These are phyloP conservation scores for Anticlea derivata DNA, from an alignment of 2,888 invertebrate species.

Conservation along the genomic window DNA sequence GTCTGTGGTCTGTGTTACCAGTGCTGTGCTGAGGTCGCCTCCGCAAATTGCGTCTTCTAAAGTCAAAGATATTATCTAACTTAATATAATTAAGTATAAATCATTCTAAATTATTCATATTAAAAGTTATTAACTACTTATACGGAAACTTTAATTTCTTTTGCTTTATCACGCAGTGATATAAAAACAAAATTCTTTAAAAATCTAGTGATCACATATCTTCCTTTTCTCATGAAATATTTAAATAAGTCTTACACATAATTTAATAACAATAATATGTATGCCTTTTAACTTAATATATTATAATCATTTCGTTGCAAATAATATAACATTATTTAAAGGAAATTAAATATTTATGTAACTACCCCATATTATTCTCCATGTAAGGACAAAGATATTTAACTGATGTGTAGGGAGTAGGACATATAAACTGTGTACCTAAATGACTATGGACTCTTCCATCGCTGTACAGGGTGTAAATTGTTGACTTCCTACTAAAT, in stretches of 20 bases:
- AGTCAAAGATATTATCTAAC: conserved; percentile 41
- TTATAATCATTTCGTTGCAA: conserved; percentile 20
- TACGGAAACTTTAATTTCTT: conserved; percentile 45
- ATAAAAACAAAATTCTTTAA: conserved; percentile 50
- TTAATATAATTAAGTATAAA: conserved; percentile 75
- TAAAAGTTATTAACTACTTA: conserved; percentile 43
- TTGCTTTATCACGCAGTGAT: conserved; percentile 64
- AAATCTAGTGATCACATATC: conserved; percentile 67
- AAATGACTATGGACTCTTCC: too few relatives aligned
- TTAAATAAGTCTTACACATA: conserved; percentile 11
- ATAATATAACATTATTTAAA: conserved; percentile 20
- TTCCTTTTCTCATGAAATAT: conserved; percentile 59
- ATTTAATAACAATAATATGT: conserved; percentile 41
- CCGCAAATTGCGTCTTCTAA: conserved; percentile 24
- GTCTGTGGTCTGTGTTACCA: conserved; percentile 39
- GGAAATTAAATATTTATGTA: conserved; percentile 7
- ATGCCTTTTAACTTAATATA: conserved; percentile 34
- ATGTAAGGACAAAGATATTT: background rate
- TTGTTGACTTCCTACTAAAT: too few relatives aligned
- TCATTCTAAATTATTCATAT: conserved; percentile 59
- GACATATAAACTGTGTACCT: too few relatives aligned
- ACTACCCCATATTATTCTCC: background rate
- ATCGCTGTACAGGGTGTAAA: too few relatives aligned
- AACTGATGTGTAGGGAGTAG: too few relatives aligned
- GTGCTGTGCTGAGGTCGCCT: conserved; percentile 31